phyloP scores from a whole-genome alignment of 1,140 invertebrate genomes.

The Polypedilum pembai region DNA sequence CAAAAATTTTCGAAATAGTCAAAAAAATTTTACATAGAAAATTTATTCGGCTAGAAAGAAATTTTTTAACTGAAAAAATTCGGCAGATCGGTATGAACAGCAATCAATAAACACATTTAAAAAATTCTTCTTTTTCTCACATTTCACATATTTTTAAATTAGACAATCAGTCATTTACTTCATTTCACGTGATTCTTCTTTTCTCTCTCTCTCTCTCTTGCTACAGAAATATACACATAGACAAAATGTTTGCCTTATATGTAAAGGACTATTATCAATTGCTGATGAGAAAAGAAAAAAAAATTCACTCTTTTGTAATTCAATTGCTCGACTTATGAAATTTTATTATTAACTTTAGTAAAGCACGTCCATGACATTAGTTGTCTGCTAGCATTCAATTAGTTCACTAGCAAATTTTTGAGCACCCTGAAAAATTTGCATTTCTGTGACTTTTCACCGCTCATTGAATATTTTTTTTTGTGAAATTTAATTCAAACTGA shows the following conservation, averaged over 20 bases:
- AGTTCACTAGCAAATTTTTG: not conserved
- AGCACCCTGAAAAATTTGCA: not conserved
- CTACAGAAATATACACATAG: no score
- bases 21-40: no score
- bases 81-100: no score
- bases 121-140: no score
- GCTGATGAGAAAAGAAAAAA: not conserved
- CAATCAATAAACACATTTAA: no score
- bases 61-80: no score
- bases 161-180: no score
- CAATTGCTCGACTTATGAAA: not conserved
- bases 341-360: constrained; percentile 7
- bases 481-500: not conserved
- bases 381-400: constrained; percentile 10
- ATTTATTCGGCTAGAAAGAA: no score
- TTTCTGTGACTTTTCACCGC: not conserved
- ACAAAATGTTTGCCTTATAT: not conserved
- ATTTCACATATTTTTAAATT: no score
- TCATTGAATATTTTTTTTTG: not conserved
- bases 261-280: constrained; percentile 7
- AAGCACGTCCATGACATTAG: not conserved
- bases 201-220: no score
- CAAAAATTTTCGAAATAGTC: no score
- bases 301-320: not conserved
- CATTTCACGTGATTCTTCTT: no score